Evolutionary conservation across 2,888 invertebrate species (phyloP).

Genomic region (Pammene fasciana): DNA sequence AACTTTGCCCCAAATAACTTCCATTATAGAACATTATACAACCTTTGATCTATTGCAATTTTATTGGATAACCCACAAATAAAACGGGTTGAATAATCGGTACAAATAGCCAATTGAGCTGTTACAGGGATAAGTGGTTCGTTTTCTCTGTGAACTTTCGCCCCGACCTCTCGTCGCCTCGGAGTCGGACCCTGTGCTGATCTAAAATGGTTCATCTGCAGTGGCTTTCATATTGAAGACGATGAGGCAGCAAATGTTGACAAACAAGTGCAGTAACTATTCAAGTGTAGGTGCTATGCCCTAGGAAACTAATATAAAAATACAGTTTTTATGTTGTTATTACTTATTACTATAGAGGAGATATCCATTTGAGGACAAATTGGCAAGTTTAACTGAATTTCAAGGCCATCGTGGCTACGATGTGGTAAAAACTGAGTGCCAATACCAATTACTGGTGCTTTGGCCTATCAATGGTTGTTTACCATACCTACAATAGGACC

Average conservation of each 20-base stretch:
- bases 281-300: no score
- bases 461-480: not conserved
- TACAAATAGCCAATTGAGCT: conserved; percentile 36
- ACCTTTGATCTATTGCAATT: conserved; percentile 38
- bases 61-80: conserved; percentile 41
- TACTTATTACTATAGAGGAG: no score
- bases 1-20: conserved; percentile 31
- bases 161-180: conserved; percentile 56
- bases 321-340: no score
- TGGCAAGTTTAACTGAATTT: not conserved
- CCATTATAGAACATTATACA: conserved; percentile 25
- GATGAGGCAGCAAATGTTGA: no score
- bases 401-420: not conserved
- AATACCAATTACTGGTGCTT: not conserved
- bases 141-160: conserved; percentile 72
- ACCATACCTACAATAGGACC: not conserved
- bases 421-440: not conserved
- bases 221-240: not conserved
- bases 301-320: no score
- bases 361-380: not conserved
- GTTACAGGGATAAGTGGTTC: conserved; percentile 46
- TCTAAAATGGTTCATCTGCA: conserved; percentile 1
- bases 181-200: conserved; percentile 34
- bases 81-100: conserved; percentile 37
- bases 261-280: not conserved